Percentiles rank a stretch among this genome's conserved stretches.
These are phyloP conservation scores for Xestoiulus laeticollis DNA, from an alignment of 2,888 invertebrate genomes.

Conservation along the genomic window DNA sequence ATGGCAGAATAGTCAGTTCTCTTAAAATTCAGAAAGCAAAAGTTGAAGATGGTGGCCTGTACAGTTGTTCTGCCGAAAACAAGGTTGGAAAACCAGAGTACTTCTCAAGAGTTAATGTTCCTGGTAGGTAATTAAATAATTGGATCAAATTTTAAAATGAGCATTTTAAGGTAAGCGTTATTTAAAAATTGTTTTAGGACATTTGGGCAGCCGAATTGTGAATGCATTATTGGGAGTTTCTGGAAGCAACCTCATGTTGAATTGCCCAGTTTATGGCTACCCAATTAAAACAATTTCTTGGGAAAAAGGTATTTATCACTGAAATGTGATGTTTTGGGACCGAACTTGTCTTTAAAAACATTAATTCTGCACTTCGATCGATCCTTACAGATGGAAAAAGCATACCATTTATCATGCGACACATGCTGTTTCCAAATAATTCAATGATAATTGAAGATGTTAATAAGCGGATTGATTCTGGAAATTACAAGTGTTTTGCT, in stretches of 20 bases:
- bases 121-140: conserved; percentile 53
- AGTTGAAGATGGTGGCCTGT: conserved; percentile 58
- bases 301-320: conserved; percentile 55
- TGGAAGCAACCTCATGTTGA: conserved; percentile 51
- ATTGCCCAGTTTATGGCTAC: conserved; percentile 56
- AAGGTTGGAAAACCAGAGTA: conserved; percentile 56
- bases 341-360: no score
- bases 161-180: neutral
- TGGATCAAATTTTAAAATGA: neutral
- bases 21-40: neutral
- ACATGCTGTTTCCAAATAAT: conserved; percentile 92
- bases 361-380: no score
- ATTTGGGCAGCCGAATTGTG: conserved; percentile 19
- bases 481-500: conserved; percentile 93
- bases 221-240: conserved; percentile 16
- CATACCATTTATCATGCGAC: conserved; percentile 92
- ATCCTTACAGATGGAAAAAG: conserved; percentile 74
- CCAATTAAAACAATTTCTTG: conserved; percentile 53
- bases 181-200: neutral
- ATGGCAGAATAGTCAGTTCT: conserved; percentile 31
- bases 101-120: conserved; percentile 57
- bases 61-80: conserved; percentile 58
- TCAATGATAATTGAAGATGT: conserved; percentile 94
- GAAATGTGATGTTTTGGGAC: no score
- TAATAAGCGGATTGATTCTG: conserved; percentile 90